phyloP scores from a whole-genome alignment of 2,888 invertebrate genomes.

The Autographa pulchrina region DNA sequence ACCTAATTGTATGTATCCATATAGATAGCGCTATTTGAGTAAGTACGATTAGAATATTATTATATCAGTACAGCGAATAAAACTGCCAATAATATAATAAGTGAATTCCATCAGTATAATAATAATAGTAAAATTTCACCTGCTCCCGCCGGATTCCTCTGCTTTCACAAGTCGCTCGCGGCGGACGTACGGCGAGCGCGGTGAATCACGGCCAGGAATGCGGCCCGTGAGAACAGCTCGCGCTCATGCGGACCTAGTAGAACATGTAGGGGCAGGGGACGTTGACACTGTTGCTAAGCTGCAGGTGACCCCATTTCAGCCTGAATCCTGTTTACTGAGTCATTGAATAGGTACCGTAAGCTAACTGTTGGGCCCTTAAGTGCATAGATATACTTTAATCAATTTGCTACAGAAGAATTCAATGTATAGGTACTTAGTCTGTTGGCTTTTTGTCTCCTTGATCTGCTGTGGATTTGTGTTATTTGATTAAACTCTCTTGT shows the following conservation, averaged over 20 bases:
- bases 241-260: slow-evolving; percentile 3
- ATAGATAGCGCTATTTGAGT: too few relatives aligned
- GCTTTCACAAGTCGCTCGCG: slow-evolving; percentile 65
- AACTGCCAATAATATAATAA: not conserved
- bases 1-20: too few relatives aligned
- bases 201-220: slow-evolving; percentile 73
- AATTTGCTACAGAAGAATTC: too few relatives aligned
- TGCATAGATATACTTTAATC: too few relatives aligned
- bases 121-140: slow-evolving; percentile 9
- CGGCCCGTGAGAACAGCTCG: slow-evolving; percentile 61
- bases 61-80: too few relatives aligned
- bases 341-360: not conserved
- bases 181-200: slow-evolving; percentile 13
- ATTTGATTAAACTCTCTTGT: too few relatives aligned
- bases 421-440: too few relatives aligned
- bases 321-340: not conserved
- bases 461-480: too few relatives aligned
- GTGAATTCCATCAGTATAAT: slow-evolving; percentile 8
- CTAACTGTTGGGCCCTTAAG: too few relatives aligned
- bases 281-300: slow-evolving; percentile 38
- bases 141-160: slow-evolving; percentile 67
- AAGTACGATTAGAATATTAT: too few relatives aligned
- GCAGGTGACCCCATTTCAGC: not conserved
- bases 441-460: too few relatives aligned
- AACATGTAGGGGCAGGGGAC: slow-evolving; percentile 37